Conservation (phyloP, 2,113 vertebrate genomes). For the Turnix velox region DNA sequence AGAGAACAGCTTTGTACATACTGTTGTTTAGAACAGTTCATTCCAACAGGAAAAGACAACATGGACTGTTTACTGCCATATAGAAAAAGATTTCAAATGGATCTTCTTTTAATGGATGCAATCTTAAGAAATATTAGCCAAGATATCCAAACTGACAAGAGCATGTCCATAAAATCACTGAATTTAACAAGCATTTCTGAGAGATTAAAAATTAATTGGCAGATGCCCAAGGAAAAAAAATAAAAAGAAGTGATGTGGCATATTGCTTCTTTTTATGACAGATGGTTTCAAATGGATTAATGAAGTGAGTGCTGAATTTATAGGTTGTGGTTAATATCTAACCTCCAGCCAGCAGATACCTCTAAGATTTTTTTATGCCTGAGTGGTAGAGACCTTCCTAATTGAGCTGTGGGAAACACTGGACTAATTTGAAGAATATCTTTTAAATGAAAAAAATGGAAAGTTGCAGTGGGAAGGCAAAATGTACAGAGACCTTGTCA, state of each 20-base stretch:
- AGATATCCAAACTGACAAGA: neutral
- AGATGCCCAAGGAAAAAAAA: neutral
- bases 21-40: neutral
- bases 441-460: neutral
- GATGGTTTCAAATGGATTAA: slow-evolving; percentile 54
- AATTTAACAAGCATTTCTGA: neutral
- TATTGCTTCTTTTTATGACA: slow-evolving; percentile 40
- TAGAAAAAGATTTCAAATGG: neutral
- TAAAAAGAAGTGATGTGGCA: neutral
- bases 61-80: neutral
- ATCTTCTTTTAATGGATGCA: neutral
- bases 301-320: slow-evolving; percentile 32
- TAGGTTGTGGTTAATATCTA: slow-evolving; percentile 34
- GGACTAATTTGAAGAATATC: neutral
- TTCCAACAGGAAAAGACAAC: neutral
- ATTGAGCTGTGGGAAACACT: neutral
- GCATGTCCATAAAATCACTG: neutral
- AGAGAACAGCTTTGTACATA: neutral
- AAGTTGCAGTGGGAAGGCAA: rapidly evolving
- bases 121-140: neutral
- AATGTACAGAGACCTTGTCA: neutral
- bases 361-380: neutral
- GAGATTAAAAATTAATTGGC: neutral
- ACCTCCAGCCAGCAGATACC: neutral
- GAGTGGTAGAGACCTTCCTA: neutral